phyloP scores from a whole-genome alignment of 2,888 invertebrate genomes.

The Pantelozetes paolii region DNA sequence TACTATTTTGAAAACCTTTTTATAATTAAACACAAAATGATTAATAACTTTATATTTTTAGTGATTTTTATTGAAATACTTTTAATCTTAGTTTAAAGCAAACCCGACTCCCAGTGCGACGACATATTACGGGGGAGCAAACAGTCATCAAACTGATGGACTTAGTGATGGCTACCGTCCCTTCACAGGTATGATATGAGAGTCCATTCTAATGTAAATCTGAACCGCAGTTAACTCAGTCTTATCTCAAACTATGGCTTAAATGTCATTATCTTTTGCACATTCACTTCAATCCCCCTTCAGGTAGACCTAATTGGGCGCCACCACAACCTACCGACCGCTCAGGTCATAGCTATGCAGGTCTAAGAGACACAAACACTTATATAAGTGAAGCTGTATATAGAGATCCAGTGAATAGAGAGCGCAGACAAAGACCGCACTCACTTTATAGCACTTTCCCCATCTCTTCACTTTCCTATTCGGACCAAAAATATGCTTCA shows the following conservation, averaged over 20 bases:
- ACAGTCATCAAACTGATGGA: not conserved
- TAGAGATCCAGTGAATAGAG: not conserved
- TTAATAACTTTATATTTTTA: not conserved
- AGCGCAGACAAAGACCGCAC: slow-evolving; percentile 6
- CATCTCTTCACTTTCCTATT: slow-evolving; percentile 51
- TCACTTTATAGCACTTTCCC: slow-evolving; percentile 52
- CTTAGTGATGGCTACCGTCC: slow-evolving; percentile 16
- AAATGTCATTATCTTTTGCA: not conserved
- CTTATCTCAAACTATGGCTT: not conserved
- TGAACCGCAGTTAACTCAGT: not conserved
- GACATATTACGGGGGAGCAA: not conserved
- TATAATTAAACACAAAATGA: not conserved
- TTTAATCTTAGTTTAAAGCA: not conserved
- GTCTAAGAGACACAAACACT: slow-evolving; percentile 49
- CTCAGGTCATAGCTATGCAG: slow-evolving; percentile 43
- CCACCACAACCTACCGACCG: slow-evolving; percentile 53
- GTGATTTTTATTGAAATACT: not conserved
- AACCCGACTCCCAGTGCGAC: not conserved
- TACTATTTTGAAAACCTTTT: not conserved
- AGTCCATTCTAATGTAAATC: not conserved
- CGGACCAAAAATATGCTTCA: slow-evolving; percentile 3
- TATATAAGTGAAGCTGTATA: not conserved
- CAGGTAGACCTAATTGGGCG: slow-evolving; percentile 56
- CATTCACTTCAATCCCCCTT: not conserved
- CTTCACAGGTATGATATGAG: slow-evolving; percentile 20